Conservation (phyloP, 1,140 invertebrate species). For the Meloidogyne exigua region DNA sequence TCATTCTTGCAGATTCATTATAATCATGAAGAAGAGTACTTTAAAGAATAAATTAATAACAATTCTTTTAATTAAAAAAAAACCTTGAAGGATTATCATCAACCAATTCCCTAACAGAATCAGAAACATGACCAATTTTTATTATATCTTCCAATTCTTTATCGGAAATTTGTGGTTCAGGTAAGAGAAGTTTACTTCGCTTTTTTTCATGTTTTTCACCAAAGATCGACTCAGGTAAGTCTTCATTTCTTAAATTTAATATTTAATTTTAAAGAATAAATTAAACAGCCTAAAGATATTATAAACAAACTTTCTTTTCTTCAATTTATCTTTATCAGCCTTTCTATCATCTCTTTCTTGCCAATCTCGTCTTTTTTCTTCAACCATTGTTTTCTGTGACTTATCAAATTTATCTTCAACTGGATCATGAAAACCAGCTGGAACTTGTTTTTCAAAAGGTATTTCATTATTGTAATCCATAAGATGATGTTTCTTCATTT, state of each 20-base stretch:
- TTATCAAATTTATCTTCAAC: conserved; percentile 57
- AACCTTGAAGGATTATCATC: conserved; percentile 65
- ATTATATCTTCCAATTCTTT: conserved; percentile 79
- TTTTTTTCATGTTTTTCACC: conserved; percentile 86
- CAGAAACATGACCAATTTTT: conserved; percentile 89
- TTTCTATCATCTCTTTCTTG: conserved; percentile 71
- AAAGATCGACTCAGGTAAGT: conserved; percentile 85
- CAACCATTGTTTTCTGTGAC: conserved; percentile 30
- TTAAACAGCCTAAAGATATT: too few species aligned
- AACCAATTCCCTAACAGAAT: conserved; percentile 85
- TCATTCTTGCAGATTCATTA: conserved; percentile 71
- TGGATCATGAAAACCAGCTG: conserved; percentile 62
- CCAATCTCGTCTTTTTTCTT: conserved; percentile 45
- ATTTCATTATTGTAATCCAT: conserved; percentile 98
- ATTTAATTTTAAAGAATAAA: conserved; percentile 9
- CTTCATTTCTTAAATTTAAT: conserved; percentile 71
- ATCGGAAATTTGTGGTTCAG: conserved; percentile 93
- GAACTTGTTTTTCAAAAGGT: conserved; percentile 62
- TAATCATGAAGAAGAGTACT: conserved; percentile 88
- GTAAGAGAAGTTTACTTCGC: conserved; percentile 89
- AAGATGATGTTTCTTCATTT: conserved; percentile 74
- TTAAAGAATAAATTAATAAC: conserved; percentile 33
- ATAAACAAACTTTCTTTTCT: conserved; percentile 50
- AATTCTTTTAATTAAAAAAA: conserved; percentile 1
- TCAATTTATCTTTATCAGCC: conserved; percentile 76